Evolutionary conservation across 1,140 invertebrate species (phyloP), one percentile per base, ranked within the genome.

Genomic region (Drosophila tropicalis): DNA sequence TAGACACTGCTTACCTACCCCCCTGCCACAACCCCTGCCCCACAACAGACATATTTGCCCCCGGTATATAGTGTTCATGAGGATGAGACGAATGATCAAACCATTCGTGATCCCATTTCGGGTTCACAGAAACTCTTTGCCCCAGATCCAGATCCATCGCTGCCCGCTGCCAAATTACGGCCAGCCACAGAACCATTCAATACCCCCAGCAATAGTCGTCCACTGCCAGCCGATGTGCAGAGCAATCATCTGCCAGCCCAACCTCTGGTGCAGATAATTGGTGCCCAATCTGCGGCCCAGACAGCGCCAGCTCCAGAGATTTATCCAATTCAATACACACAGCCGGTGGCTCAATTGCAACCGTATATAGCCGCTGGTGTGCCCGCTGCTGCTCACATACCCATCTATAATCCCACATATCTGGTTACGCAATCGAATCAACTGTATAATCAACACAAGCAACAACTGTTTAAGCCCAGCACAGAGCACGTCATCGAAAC

Each of bases 1-100:
- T 70, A 10, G 70, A 77, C 66, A 70, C 81, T 25, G 66, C 78
- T n/a, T 91, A 91, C 61, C 61, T 87, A 32, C 75, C 86, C 36
- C 36, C 47, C 71, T 78, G 58, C 12, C 60, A 29, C 47, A 61
- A 32, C 71, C n/a, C 34, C 62, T 7, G 40, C 40, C 51, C 58
- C 69, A 54, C 56, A 58, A 61, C 70, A 76, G 58, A 72, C 68
- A 39, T 87, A 87, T 55, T 54, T 70, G 65, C 47, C 85, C n/a
- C 79, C 76, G 5, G 65, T 92, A 19, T 93, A 93, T 72, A 92
- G 93, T 90, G 93, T 93, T 12, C 92, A 92, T 10, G 93, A 93
- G 85, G 90, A 91, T 9, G 90, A 92, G 32, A 92, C 91, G 22
- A 93, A 92, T 78, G 91, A 92, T 60, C 91, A 93, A 74, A 89